Evolutionary conservation across 2,888 invertebrate species (phyloP).

Genomic region (Amiota communis): DNA sequence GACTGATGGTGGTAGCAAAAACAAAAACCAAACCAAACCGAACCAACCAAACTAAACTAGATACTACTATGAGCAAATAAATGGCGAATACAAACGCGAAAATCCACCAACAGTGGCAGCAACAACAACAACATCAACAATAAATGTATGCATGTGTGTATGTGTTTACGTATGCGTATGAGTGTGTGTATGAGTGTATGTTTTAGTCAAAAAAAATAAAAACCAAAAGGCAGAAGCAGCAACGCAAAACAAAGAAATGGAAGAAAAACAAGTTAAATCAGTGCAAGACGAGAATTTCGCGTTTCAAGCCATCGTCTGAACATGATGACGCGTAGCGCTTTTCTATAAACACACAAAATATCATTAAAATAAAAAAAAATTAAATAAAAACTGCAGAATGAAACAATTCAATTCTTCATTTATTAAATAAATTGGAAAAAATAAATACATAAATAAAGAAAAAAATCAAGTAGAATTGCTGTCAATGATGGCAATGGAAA

Average conservation of each 20-base stretch:
- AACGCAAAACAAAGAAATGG: neutral
- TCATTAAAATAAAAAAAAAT: too few relatives aligned
- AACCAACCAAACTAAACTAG: too few relatives aligned
- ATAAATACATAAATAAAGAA: neutral
- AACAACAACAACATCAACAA: neutral
- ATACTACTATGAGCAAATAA: neutral
- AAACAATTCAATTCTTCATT: too few relatives aligned
- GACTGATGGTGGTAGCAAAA: neutral
- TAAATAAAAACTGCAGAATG: too few relatives aligned
- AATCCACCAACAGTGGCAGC: neutral
- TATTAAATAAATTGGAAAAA: too few relatives aligned
- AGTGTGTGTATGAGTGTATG: neutral
- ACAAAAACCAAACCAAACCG: neutral
- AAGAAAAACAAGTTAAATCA: conserved; percentile 18
- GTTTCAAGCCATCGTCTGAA: too few relatives aligned
- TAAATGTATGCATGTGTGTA: too few relatives aligned
- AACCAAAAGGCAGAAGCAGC: neutral
- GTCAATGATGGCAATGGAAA: too few relatives aligned
- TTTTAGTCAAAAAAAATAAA: neutral
- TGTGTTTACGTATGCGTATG: neutral
- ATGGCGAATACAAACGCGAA: neutral
- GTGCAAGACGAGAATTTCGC: neutral
- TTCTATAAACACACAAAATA: too few relatives aligned
- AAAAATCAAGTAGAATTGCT: too few relatives aligned
- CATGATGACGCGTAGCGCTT: too few relatives aligned